Evolutionary conservation across 2,888 invertebrate species (phyloP).

Genomic region (Caenorhabditis zanzibari): DNA sequence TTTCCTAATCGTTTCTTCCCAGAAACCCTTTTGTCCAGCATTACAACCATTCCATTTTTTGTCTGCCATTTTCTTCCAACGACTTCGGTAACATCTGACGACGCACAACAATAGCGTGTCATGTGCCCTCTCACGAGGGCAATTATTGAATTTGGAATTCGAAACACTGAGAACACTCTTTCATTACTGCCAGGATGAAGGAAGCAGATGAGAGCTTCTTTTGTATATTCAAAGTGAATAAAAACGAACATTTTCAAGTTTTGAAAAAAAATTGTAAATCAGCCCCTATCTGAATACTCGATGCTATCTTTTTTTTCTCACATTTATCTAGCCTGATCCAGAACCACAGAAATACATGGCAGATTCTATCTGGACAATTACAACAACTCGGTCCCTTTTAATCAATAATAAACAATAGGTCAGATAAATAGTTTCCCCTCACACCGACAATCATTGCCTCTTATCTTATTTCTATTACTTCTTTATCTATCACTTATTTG

Average conservation of each 20-base stretch:
- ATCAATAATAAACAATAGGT: too few relatives aligned
- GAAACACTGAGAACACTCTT: not conserved
- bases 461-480: too few relatives aligned
- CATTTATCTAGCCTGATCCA: not conserved
- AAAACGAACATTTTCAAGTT: too few relatives aligned
- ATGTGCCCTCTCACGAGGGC: constrained; percentile 46
- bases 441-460: too few relatives aligned
- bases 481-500: not conserved
- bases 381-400: too few relatives aligned
- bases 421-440: too few relatives aligned
- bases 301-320: constrained; percentile 16
- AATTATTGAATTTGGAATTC: constrained; percentile 43
- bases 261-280: too few relatives aligned
- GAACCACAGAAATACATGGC: not conserved
- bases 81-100: constrained; percentile 25
- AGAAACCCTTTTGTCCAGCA: constrained; percentile 4
- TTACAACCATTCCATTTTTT: not conserved
- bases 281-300: too few relatives aligned
- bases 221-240: not conserved
- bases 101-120: constrained; percentile 31
- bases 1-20: not conserved
- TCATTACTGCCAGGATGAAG: not conserved
- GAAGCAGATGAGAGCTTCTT: not conserved
- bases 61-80: constrained; percentile 17
- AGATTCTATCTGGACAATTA: not conserved